Base-by-base conservation (phyloP, 2,113 vertebrate genomes). In the Oncorhynchus keta region DNA sequence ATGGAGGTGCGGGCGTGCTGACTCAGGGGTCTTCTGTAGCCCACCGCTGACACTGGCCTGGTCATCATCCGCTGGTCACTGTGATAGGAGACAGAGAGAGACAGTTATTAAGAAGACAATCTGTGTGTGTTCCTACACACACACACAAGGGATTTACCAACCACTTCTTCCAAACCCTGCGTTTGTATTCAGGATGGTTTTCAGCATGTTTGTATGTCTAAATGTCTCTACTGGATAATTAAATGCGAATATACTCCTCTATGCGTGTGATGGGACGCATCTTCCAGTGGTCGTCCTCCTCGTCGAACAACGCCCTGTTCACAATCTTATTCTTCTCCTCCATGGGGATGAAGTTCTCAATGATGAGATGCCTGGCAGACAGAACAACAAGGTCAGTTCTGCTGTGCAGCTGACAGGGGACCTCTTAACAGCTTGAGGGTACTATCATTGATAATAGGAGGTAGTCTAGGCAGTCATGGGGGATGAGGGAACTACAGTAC, bases 31-130 rank as follows among this genome's bases (percentile, higher is more conserved):
- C 98, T 92, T 83, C 94, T 95, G 89, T 97, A 99, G 30, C 97
- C 95, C 12, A 98, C 94, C 0, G 97, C 97, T n/a, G 97, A 99
- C 32, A 95, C 87, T 0, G 98, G 97, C 68, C 96, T 91, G 73
- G 83, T 95, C 96, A 98, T 97, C 98, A 99, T 98, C 90, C 98
- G 96, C 84, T 97, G 97, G 83, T 95, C 96, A 75, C 97, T 99
- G 78, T 77, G 32, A 16, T 0, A 80, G 0, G n/a, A n/a, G n/a
- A n/a, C n/a, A 8, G 3, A 28, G 28, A 28, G 2, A 28, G 28
- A 8, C 9, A 11, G 9, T 2, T 4, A 7, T 20, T 13, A 39
- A 24, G 51, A 8, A 69, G 12, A 68, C 32, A 70, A 13, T 49
- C 14, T 12, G 9, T 45, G 2, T 2, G 39, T 11, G 39, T 45